Base-by-base conservation (phyloP, 2,888 invertebrate genomes). In the Phengaris alcon region DNA sequence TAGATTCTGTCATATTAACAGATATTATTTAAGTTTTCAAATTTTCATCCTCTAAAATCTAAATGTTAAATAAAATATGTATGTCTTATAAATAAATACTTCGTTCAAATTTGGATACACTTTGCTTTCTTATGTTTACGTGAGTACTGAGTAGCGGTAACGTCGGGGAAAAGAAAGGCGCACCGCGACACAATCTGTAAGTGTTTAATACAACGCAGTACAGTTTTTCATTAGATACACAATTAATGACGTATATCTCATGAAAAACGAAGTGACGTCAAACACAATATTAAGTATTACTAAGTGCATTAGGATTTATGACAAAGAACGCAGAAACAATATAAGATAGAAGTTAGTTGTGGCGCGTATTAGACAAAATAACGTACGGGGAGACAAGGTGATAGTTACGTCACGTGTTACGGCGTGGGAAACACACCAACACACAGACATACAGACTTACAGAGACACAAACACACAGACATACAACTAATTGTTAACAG, bases 401-500 rank as follows among this genome's bases (percentile, higher is more conserved):
- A n/a, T 48, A 44, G 15, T 46, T 13, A 69, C 48, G 69, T 69
- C n/a, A 69, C 68, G 48, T 48, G 69, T n/a, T 15, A 48, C 48
- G 10, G n/a, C 69, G 69, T 69, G 69, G 69, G 69, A 69, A 69
- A 5, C 15, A 9, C 46, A n/a, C 68, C 44, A 6, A 46, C 44
- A 44, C 68, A 59, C 46, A 44, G 12, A 68, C 46, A 13, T 22
- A 22, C 22, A 44, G 12, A 68, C 46, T 7, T 22, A 22, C 22
- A 22, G 22, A 5, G 15, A 9, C 46, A n/a, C 68, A 68, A 6
- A 68, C 44, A 44, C 68, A 59, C 46, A 44, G 12, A 68, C 46
- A 13, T 22, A 22, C 69, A 15, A 48, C 48, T 69, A 48, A 69
- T 69, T 69, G 69, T 69, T n/a, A 69, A 69, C 68, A 46, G 68